Base-by-base conservation (phyloP, 2,888 invertebrate genomes). In the Leptinotarsa rubiginosa region DNA sequence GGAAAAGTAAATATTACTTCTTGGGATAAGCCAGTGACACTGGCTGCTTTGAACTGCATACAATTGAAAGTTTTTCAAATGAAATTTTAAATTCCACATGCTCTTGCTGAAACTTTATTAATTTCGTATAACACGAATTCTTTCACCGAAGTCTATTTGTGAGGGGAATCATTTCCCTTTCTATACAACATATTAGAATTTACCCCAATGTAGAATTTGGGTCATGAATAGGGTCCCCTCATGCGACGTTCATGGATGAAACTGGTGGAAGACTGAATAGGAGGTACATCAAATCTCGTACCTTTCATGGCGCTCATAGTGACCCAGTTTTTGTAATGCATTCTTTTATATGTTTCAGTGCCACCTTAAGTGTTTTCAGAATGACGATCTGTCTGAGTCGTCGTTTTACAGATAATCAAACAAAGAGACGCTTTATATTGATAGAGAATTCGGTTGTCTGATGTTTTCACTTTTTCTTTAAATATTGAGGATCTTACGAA, bases 361-460 rank as follows among this genome's bases (percentile, higher is more conserved):
- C 69, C 72, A 72, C 72, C 72, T 69, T 75, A 72, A 75, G 75
- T 75, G 75, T 72, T 72, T 75, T 72, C 68, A 72, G 72, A 72
- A 70, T 70, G 75, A 72, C 62, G 69, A 69, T 75, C 70, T 70
- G 72, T 75, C 65, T 67, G 54, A 31, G 64, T 65, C 66, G 69
- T 72, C 56, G 69, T 75, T 72, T 64, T 69, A 65, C 49, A 59
- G 69, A 72, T 69, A 72, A 69, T 75, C 62, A 62, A 75, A 66
- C 54, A 52, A 65, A 66, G 54, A 52, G 69, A 41, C 62, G 41
- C n/a, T 62, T 62, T n/a, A 41, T 62, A 62, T 41, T 25, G 62
- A 62, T 62, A 62, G 31, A 31, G 25, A 31, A 62, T 31, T 62
- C 62, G 41, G 62, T n/a, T 62, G 62, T 62, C 62, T 62, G 62